Conservation (phyloP, 2,797 vertebrate genomes). For the Menidia menidia region DNA sequence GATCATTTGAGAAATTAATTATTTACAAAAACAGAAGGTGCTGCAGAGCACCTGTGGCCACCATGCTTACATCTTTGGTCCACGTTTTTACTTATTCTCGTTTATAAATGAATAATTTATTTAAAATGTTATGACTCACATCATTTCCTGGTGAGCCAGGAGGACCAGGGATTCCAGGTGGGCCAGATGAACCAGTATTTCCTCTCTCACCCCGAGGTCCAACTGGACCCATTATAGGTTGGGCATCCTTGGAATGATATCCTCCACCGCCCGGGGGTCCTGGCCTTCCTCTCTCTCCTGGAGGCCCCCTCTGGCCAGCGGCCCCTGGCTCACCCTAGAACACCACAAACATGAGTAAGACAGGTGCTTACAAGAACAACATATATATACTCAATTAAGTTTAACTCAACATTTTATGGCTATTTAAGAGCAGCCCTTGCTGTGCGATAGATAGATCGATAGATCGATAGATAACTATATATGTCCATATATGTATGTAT, state of each 20-base stretch:
- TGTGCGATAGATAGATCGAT: too few species aligned
- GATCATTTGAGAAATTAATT: constrained; percentile 54
- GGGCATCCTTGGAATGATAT: constrained; percentile 86
- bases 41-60: constrained; percentile 16
- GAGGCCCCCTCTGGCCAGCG: constrained; percentile 85
- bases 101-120: background rate
- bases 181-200: constrained; percentile 82
- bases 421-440: too few species aligned
- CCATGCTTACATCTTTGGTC: constrained; percentile 12
- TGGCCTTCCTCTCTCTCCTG: constrained; percentile 92
- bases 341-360: background rate
- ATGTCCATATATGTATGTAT: too few species aligned
- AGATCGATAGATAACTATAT: too few species aligned
- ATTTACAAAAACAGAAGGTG: constrained; percentile 56
- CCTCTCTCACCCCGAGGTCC: constrained; percentile 93
- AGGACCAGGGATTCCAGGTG: constrained; percentile 83
- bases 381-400: too few species aligned
- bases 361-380: background rate
- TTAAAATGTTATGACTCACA: constrained; percentile 78
- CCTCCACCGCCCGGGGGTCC: constrained; percentile 87
- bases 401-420: too few species aligned
- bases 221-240: constrained; percentile 86
- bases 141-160: constrained; percentile 86
- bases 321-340: constrained; percentile 90
- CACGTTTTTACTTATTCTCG: background rate